A percentile compares a stretch with the other conserved stretches of the same genome.
These are phyloP conservation scores for Drosophila orena DNA, from an alignment of 1,140 invertebrate species.

Conservation along the genomic window DNA sequence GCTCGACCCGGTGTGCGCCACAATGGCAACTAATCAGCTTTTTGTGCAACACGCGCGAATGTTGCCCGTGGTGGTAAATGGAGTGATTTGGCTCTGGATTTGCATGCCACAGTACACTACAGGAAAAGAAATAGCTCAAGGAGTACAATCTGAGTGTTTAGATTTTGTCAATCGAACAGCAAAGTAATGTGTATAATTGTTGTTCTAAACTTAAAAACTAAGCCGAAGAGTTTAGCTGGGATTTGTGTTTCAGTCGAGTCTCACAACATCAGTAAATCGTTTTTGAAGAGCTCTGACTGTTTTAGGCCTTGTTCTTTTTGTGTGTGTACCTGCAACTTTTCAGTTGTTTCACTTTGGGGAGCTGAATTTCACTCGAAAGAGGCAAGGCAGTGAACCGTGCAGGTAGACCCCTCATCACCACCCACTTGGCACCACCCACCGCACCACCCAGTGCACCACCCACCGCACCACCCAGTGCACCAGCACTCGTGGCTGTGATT, in stretches of 20 bases:
- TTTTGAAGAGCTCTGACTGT: neutral
- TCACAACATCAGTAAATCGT: neutral
- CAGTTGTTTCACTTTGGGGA: constrained; percentile 46
- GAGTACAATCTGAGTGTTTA: too few species aligned
- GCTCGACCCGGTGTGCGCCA: constrained; percentile 11
- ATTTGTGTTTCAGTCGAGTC: too few species aligned
- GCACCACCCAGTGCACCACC: neutral
- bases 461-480: constrained; percentile 9
- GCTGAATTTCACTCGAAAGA: constrained; percentile 32
- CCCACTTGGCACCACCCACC: neutral
- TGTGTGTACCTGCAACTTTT: constrained; percentile 33
- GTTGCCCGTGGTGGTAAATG: constrained; percentile 66
- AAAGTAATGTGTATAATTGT: neutral
- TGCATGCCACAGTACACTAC: constrained; percentile 20
- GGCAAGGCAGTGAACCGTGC: constrained; percentile 45
- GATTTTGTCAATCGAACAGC: too few species aligned
- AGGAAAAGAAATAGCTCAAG: neutral
- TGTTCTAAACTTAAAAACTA: neutral
- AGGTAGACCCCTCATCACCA: neutral
- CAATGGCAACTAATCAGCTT: constrained; percentile 76
- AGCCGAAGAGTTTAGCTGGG: neutral
- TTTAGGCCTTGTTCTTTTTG: neutral
- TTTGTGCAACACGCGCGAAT: constrained; percentile 55
- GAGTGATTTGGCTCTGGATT: constrained; percentile 55
- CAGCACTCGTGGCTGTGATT: constrained; percentile 68